Conservation (phyloP, 2,113 vertebrate species). For the Macquaria ambigua region DNA sequence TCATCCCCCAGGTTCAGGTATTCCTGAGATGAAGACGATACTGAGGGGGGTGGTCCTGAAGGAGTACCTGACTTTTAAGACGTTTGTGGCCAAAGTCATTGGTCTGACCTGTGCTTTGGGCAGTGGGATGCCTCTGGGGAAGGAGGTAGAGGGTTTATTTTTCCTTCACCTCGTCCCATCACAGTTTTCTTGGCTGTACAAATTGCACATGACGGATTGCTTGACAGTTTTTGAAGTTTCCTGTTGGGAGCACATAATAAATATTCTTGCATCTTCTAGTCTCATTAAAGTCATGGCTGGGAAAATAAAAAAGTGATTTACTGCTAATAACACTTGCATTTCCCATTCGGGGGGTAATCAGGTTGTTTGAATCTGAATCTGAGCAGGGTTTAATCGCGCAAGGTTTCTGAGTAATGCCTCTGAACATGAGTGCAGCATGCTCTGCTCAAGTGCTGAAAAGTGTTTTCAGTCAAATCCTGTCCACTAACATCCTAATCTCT, state of each 20-base stretch:
- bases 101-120: conserved; percentile 97
- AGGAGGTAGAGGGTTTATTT: conserved; percentile 88
- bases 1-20: conserved; percentile 90
- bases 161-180: conserved; percentile 7
- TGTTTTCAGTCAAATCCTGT: conserved; percentile 23
- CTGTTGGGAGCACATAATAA: conserved; percentile 14
- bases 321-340: conserved; percentile 26
- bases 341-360: conserved; percentile 28
- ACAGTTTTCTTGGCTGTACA: conserved; percentile 2
- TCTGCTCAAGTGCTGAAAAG: conserved; percentile 21
- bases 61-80: conserved; percentile 98
- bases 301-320: conserved; percentile 44
- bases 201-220: conserved; percentile 32
- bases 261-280: conserved; percentile 3
- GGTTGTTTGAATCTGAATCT: conserved; percentile 37
- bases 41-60: conserved; percentile 96
- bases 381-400: conserved; percentile 33
- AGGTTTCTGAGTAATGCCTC: conserved; percentile 25
- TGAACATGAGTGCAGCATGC: conserved; percentile 23
- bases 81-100: conserved; percentile 98
- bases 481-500: conserved; percentile 32
- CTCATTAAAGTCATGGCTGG: conserved; percentile 38
- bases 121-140: conserved; percentile 97
- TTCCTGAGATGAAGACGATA: conserved; percentile 99
- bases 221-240: conserved; percentile 30